Conservation (phyloP, 2,888 invertebrate species). For the Artemia sp. region DNA sequence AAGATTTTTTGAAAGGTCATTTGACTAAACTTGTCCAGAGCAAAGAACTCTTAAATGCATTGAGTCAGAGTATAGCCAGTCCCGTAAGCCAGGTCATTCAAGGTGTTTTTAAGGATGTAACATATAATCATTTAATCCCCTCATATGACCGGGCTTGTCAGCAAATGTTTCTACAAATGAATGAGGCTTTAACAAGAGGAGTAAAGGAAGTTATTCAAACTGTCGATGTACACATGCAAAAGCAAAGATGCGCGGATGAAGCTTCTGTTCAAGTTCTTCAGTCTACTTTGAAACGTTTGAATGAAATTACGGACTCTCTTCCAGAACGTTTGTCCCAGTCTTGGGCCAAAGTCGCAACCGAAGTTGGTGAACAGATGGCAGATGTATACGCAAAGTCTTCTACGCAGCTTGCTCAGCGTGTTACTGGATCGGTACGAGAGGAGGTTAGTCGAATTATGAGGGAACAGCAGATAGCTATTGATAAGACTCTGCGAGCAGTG, state of each 20-base stretch:
- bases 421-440: conserved; percentile 24
- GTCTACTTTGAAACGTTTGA: not conserved
- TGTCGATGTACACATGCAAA: conserved; percentile 35
- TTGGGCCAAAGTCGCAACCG: not conserved
- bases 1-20: conserved; percentile 37
- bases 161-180: conserved; percentile 72
- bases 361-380: conserved; percentile 20
- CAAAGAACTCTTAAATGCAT: conserved; percentile 56
- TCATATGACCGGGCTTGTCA: conserved; percentile 70
- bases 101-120: conserved; percentile 55
- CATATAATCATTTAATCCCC: conserved; percentile 58
- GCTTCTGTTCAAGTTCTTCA: not conserved
- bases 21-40: conserved; percentile 59
- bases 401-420: conserved; percentile 22
- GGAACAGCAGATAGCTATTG: not conserved
- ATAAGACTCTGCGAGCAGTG: not conserved
- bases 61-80: conserved; percentile 48
- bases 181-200: conserved; percentile 68
- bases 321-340: conserved; percentile 12
- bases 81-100: conserved; percentile 56
- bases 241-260: conserved; percentile 28
- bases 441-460: conserved; percentile 23
- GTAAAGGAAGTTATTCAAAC: conserved; percentile 48
- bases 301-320: not conserved
- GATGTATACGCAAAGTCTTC: conserved; percentile 18